phyloP scores from a whole-genome alignment of 2,113 vertebrate species.

The Phaethon lepturus region DNA sequence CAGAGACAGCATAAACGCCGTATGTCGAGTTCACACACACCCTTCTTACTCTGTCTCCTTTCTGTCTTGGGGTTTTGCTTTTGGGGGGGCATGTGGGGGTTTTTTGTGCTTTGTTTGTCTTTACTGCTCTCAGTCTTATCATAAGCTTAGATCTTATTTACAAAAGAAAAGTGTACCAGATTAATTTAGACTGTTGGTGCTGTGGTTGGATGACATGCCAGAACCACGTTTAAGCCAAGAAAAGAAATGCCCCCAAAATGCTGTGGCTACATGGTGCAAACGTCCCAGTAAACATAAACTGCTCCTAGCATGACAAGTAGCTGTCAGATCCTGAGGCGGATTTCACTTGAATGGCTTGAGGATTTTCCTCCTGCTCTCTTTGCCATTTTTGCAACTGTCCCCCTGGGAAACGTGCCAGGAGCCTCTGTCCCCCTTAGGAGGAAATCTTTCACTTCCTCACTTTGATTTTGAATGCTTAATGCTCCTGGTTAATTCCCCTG shows the following conservation, averaged over 20 bases:
- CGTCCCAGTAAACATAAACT: not conserved
- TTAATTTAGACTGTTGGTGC: not conserved
- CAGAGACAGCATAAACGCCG: not conserved
- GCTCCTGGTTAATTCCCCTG: conserved; percentile 19
- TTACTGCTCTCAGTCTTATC: not conserved
- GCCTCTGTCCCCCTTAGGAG: conserved; percentile 30
- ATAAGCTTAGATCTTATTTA: not conserved
- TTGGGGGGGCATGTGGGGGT: not conserved
- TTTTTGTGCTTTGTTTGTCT: not conserved
- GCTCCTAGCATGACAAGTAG: not conserved
- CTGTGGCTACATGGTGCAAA: not conserved
- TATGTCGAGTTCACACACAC: accelerated
- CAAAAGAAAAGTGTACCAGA: not conserved
- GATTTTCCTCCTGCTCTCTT: conserved; percentile 4
- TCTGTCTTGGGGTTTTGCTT: not conserved
- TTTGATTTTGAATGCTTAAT: conserved; percentile 45
- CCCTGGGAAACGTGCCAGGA: conserved; percentile 35
- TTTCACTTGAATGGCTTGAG: not conserved
- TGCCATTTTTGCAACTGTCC: not conserved
- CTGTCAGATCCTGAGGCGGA: not conserved
- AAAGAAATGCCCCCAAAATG: not conserved
- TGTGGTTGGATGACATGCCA: not conserved
- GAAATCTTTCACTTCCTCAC: conserved; percentile 53
- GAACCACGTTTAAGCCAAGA: not conserved
- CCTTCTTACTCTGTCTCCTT: not conserved